A percentile compares a stretch with the other conserved stretches of the same genome.
Conservation (phyloP, 2,113 vertebrate species). For the Xenopus laevis region DNA sequence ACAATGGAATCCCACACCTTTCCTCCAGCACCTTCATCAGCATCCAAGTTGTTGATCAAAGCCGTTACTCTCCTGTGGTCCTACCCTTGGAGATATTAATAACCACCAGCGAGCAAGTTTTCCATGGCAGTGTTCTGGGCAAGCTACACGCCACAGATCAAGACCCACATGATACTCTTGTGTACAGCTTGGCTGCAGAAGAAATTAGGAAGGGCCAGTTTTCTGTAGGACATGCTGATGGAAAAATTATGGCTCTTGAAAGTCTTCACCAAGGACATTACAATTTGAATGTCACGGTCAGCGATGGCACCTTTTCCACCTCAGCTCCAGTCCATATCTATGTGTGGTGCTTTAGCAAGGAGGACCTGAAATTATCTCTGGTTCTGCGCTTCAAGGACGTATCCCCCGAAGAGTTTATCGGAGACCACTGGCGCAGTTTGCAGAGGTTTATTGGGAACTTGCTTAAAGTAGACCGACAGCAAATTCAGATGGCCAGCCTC, state of each 20-base stretch:
- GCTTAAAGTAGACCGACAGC: slow-evolving; percentile 68
- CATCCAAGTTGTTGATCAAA: slow-evolving; percentile 82
- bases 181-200: slow-evolving; percentile 69
- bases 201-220: slow-evolving; percentile 58
- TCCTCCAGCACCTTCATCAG: slow-evolving; percentile 83
- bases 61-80: slow-evolving; percentile 78
- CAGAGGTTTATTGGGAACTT: slow-evolving; percentile 75
- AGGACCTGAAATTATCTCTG: slow-evolving; percentile 71
- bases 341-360: slow-evolving; percentile 73
- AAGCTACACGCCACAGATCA: slow-evolving; percentile 88
- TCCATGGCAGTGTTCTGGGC: slow-evolving; percentile 79
- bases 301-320: slow-evolving; percentile 78
- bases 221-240: slow-evolving; percentile 73
- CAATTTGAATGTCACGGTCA: slow-evolving; percentile 81
- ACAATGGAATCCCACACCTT: slow-evolving; percentile 83
- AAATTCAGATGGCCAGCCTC: slow-evolving; percentile 85
- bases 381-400: slow-evolving; percentile 74
- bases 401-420: slow-evolving; percentile 84
- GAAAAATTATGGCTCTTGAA: slow-evolving; percentile 78
- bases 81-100: slow-evolving; percentile 89
- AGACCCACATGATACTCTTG: slow-evolving; percentile 80
- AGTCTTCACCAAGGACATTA: slow-evolving; percentile 77
- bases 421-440: slow-evolving; percentile 85
- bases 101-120: slow-evolving; percentile 65
- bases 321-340: slow-evolving; percentile 70